phyloP scores from a whole-genome alignment of 2,113 vertebrate species.

The Piliocolobus tephrosceles region DNA sequence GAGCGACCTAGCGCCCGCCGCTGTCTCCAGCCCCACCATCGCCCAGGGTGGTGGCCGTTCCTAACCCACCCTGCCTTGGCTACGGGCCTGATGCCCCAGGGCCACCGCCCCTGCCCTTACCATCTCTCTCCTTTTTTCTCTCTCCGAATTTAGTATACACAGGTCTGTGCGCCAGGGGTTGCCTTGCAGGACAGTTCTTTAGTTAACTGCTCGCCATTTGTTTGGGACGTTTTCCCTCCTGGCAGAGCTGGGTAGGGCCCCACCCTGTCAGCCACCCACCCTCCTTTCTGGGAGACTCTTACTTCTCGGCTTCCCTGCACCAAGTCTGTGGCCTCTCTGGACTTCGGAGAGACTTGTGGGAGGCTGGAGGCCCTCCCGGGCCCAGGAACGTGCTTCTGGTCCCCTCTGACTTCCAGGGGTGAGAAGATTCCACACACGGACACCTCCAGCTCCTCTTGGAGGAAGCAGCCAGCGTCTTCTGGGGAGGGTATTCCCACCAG shows the following conservation, averaged over 20 bases:
- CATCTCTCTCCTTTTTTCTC: neutral
- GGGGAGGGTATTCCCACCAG: neutral
- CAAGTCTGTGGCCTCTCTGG: neutral
- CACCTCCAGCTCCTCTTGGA: neutral
- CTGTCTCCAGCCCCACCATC: neutral
- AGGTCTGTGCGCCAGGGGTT: neutral
- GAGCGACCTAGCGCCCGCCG: neutral
- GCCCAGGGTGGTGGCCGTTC: neutral
- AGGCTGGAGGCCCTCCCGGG: neutral
- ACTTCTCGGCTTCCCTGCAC: neutral
- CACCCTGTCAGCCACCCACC: neutral
- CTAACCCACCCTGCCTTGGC: neutral
- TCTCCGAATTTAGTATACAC: neutral
- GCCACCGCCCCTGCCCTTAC: slow-evolving; percentile 55
- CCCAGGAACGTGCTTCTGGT: neutral
- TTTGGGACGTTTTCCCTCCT: neutral
- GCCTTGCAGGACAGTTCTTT: neutral
- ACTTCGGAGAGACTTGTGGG: neutral
- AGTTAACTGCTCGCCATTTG: neutral
- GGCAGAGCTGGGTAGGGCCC: neutral
- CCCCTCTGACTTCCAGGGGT: neutral
- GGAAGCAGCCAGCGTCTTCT: neutral
- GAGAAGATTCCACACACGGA: neutral
- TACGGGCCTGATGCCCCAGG: neutral
- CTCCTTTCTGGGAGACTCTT: neutral